Evolutionary conservation across 2,888 invertebrate species (phyloP), one percentile per base, ranked within the genome.

Genomic region (Chirona hameri): DNA sequence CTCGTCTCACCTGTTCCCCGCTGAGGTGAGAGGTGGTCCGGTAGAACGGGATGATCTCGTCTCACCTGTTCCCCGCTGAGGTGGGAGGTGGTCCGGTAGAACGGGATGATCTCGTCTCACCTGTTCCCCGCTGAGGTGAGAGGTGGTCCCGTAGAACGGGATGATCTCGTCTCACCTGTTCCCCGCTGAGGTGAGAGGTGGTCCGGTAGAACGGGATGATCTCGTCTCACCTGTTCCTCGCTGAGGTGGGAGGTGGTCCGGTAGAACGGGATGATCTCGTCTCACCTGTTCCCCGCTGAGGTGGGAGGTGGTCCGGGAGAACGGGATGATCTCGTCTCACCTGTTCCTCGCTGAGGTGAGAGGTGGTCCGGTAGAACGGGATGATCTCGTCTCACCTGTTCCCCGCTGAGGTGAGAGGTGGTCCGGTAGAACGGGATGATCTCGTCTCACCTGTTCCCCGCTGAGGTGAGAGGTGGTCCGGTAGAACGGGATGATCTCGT

Each of bases 101-200:
- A 99, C 0, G 97, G 95, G 85, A 98, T 91, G 83, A 96, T 90
- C 86, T 96, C 95, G n/a, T n/a, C n/a, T n/a, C n/a, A n/a, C n/a
- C n/a, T n/a, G 95, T 88, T 93, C 92, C 85, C 92, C 93, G 76
- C 93, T 95, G 82, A 98, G 91, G 89, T 97, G 97, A 82, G 95
- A 91, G 65, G 92, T 92, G 31, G 96, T 94, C 86, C 94, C 92
- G 83, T 94, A 92, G 89, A 94, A 99, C 0, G 97, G 95, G 85
- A 98, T 91, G 83, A 96, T 90, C 86, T 96, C 95, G n/a, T n/a
- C n/a, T n/a, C n/a, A n/a, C n/a, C n/a, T n/a, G 95, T 88, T 93
- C 92, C 85, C 92, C 93, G 76, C 93, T 95, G 82, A 98, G 91
- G 89, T 97, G 97, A 82, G 95, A 91, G 65, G 92, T 92, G 31